Conservation (phyloP, 2,888 invertebrate species). For the Hydrotaea diabolus region DNA sequence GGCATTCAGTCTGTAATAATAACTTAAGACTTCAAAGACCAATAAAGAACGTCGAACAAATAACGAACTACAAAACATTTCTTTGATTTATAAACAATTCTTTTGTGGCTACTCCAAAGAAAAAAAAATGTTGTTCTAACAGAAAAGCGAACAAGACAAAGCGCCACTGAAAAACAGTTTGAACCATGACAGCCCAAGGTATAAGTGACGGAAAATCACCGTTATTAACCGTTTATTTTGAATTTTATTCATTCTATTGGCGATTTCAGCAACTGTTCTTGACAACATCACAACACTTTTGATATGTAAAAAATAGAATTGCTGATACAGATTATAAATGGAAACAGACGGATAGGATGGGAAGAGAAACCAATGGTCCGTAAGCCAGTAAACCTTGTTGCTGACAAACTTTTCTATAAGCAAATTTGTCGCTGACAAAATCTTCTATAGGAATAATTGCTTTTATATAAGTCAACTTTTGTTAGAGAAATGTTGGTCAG, state of each 20-base stretch:
- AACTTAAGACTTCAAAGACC: background rate
- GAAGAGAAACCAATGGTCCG: too few species aligned
- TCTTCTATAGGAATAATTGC: background rate
- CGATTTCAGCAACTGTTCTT: constrained; percentile 1
- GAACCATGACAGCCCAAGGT: constrained; percentile 7
- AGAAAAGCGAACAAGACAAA: constrained; percentile 1
- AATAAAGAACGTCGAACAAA: background rate
- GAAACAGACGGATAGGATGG: too few species aligned
- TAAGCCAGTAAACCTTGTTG: background rate
- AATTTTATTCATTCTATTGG: constrained; percentile 4
- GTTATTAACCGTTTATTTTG: constrained; percentile 11
- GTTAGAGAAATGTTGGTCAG: background rate
- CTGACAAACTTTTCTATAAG: background rate
- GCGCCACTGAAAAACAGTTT: constrained; percentile 6
- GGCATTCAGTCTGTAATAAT: background rate
- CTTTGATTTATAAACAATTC: background rate
- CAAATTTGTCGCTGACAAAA: background rate
- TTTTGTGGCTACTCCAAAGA: background rate
- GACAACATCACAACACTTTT: background rate
- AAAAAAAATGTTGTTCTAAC: constrained; percentile 3
- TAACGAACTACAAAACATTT: background rate
- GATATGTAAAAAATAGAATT: background rate
- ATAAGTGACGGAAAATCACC: background rate
- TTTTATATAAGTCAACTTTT: background rate
- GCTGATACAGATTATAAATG: too few species aligned